Evolutionary conservation across 30 jellyfish, hydroid and myxozoan genomes (phyloP).

Genomic region (Rhopilema esculentum): DNA sequence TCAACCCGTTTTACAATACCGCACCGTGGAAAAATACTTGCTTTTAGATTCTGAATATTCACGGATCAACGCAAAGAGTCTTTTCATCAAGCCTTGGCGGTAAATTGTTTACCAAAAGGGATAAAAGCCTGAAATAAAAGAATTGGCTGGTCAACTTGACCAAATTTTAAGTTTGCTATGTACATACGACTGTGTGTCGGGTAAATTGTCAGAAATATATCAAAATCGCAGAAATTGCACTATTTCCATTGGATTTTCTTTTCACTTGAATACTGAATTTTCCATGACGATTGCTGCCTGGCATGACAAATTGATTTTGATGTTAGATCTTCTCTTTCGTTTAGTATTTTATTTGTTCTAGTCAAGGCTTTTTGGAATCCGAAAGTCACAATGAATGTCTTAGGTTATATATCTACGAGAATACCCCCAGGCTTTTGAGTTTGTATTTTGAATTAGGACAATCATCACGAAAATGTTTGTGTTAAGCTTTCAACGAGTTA

Average conservation of each 20-base stretch:
- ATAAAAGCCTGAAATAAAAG: neutral
- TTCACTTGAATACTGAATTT: too few species aligned
- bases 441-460: neutral
- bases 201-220: too few species aligned
- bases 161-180: neutral
- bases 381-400: too few species aligned
- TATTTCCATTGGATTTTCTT: neutral
- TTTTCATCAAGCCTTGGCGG: neutral
- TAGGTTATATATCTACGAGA: neutral
- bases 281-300: neutral
- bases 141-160: neutral
- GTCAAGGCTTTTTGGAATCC: too few species aligned
- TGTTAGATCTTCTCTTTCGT: too few species aligned
- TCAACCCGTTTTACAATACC: neutral
- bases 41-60: neutral
- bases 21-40: neutral
- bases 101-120: neutral
- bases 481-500: neutral
- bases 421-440: neutral
- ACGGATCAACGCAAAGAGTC: neutral
- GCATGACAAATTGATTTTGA: too few species aligned
- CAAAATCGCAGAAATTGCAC: too few species aligned
- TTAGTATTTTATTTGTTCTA: too few species aligned
- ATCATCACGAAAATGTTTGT: neutral
- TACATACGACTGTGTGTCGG: too few species aligned